Conservation (phyloP, 2,888 invertebrate genomes). For the Lepidocyrtoides sp. region DNA sequence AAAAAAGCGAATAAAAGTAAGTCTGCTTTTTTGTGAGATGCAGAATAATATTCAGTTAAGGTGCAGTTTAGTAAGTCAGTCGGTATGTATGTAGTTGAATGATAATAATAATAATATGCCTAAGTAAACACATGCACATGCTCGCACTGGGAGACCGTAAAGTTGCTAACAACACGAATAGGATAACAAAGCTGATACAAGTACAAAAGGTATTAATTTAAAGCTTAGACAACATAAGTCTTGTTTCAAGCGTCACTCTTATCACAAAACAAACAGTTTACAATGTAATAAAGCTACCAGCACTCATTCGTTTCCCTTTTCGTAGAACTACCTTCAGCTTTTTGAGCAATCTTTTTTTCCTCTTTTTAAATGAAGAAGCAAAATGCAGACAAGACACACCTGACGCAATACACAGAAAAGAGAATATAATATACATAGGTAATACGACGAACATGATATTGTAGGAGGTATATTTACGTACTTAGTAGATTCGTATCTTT, state of each 20-base stretch:
- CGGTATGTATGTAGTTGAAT: not conserved
- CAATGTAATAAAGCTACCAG: constrained; percentile 77
- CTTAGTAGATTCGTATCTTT: not conserved
- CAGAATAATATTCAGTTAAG: constrained; percentile 60
- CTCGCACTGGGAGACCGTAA: constrained; percentile 66
- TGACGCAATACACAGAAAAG: not conserved
- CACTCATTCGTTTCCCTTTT: constrained; percentile 42
- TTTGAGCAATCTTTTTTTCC: not conserved
- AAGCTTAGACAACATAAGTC: constrained; percentile 67
- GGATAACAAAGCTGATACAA: constrained; percentile 50
- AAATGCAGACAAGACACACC: not conserved
- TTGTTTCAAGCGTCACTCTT: constrained; percentile 71
- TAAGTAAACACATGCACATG: constrained; percentile 35
- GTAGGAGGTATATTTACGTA: not conserved
- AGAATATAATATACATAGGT: not conserved
- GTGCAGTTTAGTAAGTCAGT: not conserved
- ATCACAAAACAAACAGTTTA: constrained; percentile 78
- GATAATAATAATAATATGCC: not conserved
- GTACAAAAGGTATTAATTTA: constrained; percentile 66
- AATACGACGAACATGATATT: too few species aligned
- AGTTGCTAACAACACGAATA: constrained; percentile 65
- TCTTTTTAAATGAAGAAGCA: too few species aligned
- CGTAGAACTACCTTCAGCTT: not conserved
- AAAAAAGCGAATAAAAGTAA: not conserved
- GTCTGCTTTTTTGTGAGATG: constrained; percentile 1